Evolutionary conservation across 2,888 invertebrate species (phyloP), one percentile per base, ranked within the genome.

Genomic region (Priocnemis perturbator): DNA sequence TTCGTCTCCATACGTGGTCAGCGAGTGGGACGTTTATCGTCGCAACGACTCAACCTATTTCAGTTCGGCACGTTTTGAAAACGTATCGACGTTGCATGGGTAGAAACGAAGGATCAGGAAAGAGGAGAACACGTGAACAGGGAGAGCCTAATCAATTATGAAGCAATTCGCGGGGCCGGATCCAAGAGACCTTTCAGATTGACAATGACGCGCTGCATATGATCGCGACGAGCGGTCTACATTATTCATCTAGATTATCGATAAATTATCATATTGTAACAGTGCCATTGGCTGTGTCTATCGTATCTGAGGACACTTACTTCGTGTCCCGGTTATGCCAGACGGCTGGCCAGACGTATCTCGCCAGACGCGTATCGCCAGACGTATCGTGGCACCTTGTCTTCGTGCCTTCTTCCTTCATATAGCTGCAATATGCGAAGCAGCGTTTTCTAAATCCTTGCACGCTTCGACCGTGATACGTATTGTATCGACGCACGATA

Each of bases 171-270:
- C 77, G 71, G 79, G 80, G 79, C 81, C 59, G 68, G 60, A 64
- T 67, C 63, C 57, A 82, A 82, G 74, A 11, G 26, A 9, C 73
- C 70, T 78, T 75, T 73, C 67, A 74, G 81, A 83, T 83, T 83
- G 87, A 87, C 86, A 86, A 85, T 86, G 86, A 85, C 82, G 83
- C 77, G 83, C 77, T 82, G 81, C 83, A 78, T 78, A 82, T 79
- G 70, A 76, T 78, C 71, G 75, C 64, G 69, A 71, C 68, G 62
- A 72, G 60, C 62, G 68, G 74, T 68, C 69, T 86, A 79, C 85
- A 87, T 87, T 87, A 86, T 87, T 87, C 86, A 87, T 84, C 74
- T 69, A 79, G 79, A 85, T 87, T 85, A 86, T 85, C 87, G 80
- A 82, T 79, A 77, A 83, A 87, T 87, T 87, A 87, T 85, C 85